phyloP scores from a whole-genome alignment of 2,888 invertebrate genomes.

The Rhingia campestris region DNA sequence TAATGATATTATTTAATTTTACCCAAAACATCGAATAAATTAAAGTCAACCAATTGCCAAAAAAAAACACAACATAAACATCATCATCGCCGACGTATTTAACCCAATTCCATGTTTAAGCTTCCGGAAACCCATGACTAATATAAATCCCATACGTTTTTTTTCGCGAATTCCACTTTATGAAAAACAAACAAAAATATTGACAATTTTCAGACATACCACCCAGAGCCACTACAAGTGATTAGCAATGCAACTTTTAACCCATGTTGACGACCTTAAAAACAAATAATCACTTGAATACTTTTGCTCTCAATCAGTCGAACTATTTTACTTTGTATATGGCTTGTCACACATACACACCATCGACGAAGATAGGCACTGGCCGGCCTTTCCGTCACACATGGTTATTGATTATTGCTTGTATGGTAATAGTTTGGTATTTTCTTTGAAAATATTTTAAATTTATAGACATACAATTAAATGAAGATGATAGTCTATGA shows the following conservation, averaged over 20 bases:
- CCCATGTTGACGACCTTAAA: constrained; percentile 35
- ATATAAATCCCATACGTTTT: constrained; percentile 5
- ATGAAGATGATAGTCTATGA: too few relatives aligned
- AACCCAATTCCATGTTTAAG: constrained; percentile 5
- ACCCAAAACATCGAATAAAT: background rate
- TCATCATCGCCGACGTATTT: constrained; percentile 4
- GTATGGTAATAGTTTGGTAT: constrained; percentile 8
- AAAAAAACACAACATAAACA: background rate
- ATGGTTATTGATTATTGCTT: constrained; percentile 28
- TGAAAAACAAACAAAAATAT: constrained; percentile 1
- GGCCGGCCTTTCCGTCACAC: constrained; percentile 1
- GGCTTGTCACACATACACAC: background rate
- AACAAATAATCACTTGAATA: constrained; percentile 23
- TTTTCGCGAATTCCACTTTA: constrained; percentile 14
- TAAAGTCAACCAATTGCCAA: background rate
- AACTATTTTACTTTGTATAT: constrained; percentile 20
- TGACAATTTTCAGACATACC: constrained; percentile 12
- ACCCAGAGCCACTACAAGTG: constrained; percentile 25
- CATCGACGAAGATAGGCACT: background rate
- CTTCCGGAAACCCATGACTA: constrained; percentile 33
- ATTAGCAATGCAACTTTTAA: constrained; percentile 33
- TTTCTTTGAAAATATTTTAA: constrained; percentile 7
- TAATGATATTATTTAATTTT: background rate
- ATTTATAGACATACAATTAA: too few relatives aligned
- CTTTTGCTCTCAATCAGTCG: constrained; percentile 17